Evolutionary conservation across 2,797 vertebrate species (phyloP), one percentile per base, ranked within the genome.

Genomic region (Melanotaenia boesemani): DNA sequence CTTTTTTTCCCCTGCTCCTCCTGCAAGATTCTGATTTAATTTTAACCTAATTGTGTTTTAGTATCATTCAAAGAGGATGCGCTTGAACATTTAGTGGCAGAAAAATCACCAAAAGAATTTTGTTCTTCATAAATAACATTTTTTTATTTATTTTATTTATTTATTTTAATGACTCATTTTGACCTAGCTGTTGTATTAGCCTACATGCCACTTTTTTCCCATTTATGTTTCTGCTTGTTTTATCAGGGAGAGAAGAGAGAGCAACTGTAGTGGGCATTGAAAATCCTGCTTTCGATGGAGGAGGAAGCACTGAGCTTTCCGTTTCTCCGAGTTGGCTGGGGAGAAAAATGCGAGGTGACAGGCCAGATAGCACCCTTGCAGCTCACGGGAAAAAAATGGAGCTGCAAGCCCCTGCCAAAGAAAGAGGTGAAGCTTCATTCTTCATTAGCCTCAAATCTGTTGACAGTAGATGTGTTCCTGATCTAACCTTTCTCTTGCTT

Each of bases 41-140:
- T 98, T 98, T 96, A 98, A 98, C 97, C 97, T 98, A 97, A 97
- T 98, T 98, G 96, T 98, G 95, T 97, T 98, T 97, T 96, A 95
- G 96, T 95, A 96, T 97, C 96, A 97, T 97, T 96, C 92, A 93
- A 96, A 93, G 94, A 96, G 92, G 94, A 96, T 96, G 96, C 94
- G 93, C 95, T 95, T 87, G 91, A 96, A 94, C 95, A 94, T 96
- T 96, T 91, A 91, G 77, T 85, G 79, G 90, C 91, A 93, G 87
- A 93, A 80, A 93, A 95, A 95, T 95, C 94, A 94, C 93, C 94
- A 95, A 94, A 87, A 73, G 56, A 74, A 93, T 94, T 94, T 86
- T 90, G 88, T 90, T 93, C 92, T 93, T 89, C 89, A 88, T 94
- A 92, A 95, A 94, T 94, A 81, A 50, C 78, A 74, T 78, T 93